phyloP scores from a whole-genome alignment of 35 echinoderm and acorn worm species.

The Chiridota heheva region DNA sequence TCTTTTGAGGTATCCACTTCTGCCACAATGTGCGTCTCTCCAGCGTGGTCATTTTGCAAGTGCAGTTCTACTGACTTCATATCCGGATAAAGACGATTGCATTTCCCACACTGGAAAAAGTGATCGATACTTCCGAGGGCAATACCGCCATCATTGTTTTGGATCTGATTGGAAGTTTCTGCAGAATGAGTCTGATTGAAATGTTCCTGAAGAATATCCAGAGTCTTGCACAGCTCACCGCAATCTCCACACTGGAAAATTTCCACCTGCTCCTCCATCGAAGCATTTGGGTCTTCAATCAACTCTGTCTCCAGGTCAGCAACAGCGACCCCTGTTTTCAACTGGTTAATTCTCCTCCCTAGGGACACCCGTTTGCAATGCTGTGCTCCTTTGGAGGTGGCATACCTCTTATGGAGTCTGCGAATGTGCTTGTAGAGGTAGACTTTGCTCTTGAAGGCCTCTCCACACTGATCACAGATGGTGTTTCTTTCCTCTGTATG shows the following conservation, averaged over 20 bases:
- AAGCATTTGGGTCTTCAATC: too few species aligned
- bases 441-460: constrained; percentile 39
- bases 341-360: too few species aligned
- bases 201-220: constrained; percentile 18
- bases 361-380: constrained; percentile 41
- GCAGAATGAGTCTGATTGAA: constrained; percentile 18
- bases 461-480: constrained; percentile 34
- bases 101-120: constrained; percentile 38
- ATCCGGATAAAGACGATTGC: constrained; percentile 34
- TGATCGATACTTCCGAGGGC: too few species aligned
- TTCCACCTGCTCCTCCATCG: constrained; percentile 25
- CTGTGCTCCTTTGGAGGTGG: constrained; percentile 14
- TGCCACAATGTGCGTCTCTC: too few species aligned
- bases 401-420: constrained; percentile 38
- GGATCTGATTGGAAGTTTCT: too few species aligned
- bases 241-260: constrained; percentile 46
- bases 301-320: too few species aligned
- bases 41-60: constrained; percentile 24
- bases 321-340: too few species aligned
- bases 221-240: constrained; percentile 25
- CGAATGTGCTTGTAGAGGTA: constrained; percentile 51
- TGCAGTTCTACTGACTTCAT: constrained; percentile 40
- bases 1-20: too few species aligned
- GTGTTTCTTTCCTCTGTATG: constrained; percentile 42
- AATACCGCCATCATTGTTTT: too few species aligned